A percentile compares a stretch with the other conserved stretches of the same genome.
phyloP scores from a whole-genome alignment of 2,113 vertebrate genomes.

The Coptodon rendalli region DNA sequence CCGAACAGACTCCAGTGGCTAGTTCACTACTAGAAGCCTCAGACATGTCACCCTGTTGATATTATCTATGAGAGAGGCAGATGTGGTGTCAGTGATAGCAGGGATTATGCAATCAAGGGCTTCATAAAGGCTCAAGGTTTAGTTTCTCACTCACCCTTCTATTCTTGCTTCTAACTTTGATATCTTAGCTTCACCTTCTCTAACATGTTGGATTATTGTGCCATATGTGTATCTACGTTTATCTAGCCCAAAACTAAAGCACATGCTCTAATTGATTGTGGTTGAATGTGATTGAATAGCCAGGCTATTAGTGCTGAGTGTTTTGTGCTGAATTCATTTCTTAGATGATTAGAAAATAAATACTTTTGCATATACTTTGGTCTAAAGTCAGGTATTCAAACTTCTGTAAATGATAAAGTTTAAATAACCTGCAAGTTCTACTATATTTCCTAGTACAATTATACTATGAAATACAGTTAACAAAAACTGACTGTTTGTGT shows the following conservation, averaged over 20 bases:
- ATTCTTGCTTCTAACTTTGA: neutral
- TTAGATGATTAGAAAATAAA: neutral
- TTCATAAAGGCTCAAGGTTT: conserved; percentile 7
- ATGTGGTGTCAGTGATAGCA: neutral
- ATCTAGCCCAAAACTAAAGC: neutral
- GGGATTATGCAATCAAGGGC: conserved; percentile 10
- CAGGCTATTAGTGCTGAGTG: neutral
- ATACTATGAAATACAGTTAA: neutral
- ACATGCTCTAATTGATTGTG: neutral
- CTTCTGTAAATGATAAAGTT: neutral
- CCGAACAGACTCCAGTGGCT: neutral
- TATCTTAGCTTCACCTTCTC: conserved; percentile 10
- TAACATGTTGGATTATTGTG: neutral
- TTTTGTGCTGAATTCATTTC: neutral
- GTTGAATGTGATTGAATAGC: neutral
- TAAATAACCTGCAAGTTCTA: neutral
- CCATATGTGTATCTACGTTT: neutral
- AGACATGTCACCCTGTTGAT: neutral
- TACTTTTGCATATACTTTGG: neutral
- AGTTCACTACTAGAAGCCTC: conserved; percentile 1
- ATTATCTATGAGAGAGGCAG: neutral
- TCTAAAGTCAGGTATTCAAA: neutral
- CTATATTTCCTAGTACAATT: neutral
- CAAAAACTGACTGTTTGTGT: neutral
- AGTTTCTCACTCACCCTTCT: neutral